These are phyloP conservation scores for Tetranychus truncatus DNA, from an alignment of 2,888 invertebrate genomes.

Conservation along the genomic window DNA sequence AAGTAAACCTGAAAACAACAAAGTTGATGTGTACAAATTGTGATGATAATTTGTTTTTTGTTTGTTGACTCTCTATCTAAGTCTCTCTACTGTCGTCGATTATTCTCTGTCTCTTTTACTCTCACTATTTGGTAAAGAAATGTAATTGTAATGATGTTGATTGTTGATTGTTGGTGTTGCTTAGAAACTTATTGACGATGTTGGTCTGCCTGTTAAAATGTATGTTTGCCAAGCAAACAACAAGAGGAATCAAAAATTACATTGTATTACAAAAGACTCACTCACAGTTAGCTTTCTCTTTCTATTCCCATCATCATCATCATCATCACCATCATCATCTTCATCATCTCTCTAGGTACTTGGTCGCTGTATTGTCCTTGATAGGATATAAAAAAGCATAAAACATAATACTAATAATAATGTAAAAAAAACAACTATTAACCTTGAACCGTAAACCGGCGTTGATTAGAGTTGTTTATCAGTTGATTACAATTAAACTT, in stretches of 20 bases:
- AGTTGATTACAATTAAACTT: background rate
- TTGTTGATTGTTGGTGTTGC: background rate
- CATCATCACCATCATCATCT: no score
- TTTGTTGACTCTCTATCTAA: no score
- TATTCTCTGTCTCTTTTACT: no score
- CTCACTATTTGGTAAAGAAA: background rate
- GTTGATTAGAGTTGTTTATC: background rate
- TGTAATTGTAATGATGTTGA: background rate
- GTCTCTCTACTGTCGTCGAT: no score
- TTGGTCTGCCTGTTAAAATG: background rate
- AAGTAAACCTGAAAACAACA: no score
- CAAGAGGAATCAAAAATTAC: background rate
- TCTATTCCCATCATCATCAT: background rate
- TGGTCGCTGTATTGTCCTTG: background rate
- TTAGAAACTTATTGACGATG: background rate
- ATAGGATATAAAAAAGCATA: background rate
- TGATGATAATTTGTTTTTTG: no score
- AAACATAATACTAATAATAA: background rate
- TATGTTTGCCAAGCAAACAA: background rate
- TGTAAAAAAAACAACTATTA: background rate
- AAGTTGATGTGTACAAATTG: no score
- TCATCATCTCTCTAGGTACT: background rate
- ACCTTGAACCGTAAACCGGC: slow-evolving; percentile 1
- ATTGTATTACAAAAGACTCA: background rate
- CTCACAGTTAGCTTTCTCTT: background rate